Conservation (phyloP, 2,888 invertebrate genomes). For the Dioctria linearis region DNA sequence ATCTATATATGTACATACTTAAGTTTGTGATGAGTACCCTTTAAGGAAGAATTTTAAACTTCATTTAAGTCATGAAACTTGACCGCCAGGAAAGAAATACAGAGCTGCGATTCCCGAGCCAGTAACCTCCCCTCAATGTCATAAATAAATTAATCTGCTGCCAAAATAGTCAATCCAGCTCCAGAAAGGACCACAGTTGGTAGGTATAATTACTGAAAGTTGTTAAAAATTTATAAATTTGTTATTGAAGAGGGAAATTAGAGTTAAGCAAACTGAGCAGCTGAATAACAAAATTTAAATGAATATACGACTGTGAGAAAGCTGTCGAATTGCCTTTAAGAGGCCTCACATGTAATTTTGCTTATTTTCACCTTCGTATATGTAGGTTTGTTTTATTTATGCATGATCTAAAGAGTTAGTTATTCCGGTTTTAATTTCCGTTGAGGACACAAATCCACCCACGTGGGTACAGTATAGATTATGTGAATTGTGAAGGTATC, state of each 20-base stretch:
- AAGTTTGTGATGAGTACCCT: too few species aligned
- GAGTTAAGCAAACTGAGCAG: slow-evolving; percentile 34
- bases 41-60: too few species aligned
- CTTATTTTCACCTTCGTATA: neutral
- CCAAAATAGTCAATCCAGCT: too few species aligned
- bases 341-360: neutral
- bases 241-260: slow-evolving; percentile 40
- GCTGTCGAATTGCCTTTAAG: slow-evolving; percentile 32
- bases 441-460: slow-evolving; percentile 48
- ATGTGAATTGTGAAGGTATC: too few species aligned
- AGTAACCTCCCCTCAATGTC: neutral
- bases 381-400: slow-evolving; percentile 50
- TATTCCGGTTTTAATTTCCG: slow-evolving; percentile 57
- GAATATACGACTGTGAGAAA: slow-evolving; percentile 43
- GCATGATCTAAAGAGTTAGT: slow-evolving; percentile 49
- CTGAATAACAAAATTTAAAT: slow-evolving; percentile 5
- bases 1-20: too few species aligned
- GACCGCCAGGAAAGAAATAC: too few species aligned
- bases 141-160: neutral
- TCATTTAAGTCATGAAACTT: too few species aligned
- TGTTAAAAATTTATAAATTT: slow-evolving; percentile 51
- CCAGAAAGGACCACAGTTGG: slow-evolving; percentile 44
- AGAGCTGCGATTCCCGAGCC: too few species aligned
- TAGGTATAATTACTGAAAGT: slow-evolving; percentile 41
- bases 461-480: neutral